These are phyloP conservation scores for Azorinus chamasolen DNA, from an alignment of 2,888 invertebrate species.

Conservation along the genomic window DNA sequence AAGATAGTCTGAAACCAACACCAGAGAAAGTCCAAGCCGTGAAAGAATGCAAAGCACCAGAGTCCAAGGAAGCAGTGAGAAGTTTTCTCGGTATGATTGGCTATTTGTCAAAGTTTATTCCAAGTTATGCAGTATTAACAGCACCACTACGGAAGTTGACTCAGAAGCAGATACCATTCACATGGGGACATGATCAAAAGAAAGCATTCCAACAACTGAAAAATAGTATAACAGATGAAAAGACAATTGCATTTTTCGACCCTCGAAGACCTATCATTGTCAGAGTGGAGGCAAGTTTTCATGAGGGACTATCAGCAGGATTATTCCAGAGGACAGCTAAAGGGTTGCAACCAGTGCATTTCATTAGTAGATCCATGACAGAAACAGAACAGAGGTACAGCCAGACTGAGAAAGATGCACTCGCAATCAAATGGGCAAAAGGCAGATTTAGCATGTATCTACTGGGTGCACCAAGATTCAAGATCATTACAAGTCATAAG, in stretches of 20 bases:
- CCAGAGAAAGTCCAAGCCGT: constrained; percentile 30
- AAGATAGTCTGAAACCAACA: constrained; percentile 25
- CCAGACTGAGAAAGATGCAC: constrained; percentile 31
- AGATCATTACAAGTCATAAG: constrained; percentile 15
- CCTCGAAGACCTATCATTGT: constrained; percentile 25
- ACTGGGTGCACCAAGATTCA: constrained; percentile 46
- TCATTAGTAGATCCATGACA: no score
- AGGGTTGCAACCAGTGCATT: no score
- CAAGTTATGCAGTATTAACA: constrained; percentile 10
- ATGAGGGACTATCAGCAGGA: constrained; percentile 19
- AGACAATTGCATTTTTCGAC: constrained; percentile 24
- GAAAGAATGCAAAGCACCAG: constrained; percentile 18
- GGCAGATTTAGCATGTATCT: constrained; percentile 38
- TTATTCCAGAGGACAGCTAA: not conserved
- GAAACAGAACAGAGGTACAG: constrained; percentile 4
- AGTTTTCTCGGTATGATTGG: constrained; percentile 33
- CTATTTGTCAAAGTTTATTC: constrained; percentile 35
- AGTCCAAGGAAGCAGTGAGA: constrained; percentile 20
- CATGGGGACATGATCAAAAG: constrained; percentile 23
- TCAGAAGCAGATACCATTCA: constrained; percentile 11
- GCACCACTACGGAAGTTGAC: constrained; percentile 26
- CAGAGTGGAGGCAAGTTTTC: constrained; percentile 16
- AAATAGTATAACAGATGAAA: constrained; percentile 16
- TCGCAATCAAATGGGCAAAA: constrained; percentile 17
- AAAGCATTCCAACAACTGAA: constrained; percentile 26